Percentiles rank a stretch among this genome's conserved stretches.
Conservation (phyloP, 2,113 vertebrate species). For the Naja naja region DNA sequence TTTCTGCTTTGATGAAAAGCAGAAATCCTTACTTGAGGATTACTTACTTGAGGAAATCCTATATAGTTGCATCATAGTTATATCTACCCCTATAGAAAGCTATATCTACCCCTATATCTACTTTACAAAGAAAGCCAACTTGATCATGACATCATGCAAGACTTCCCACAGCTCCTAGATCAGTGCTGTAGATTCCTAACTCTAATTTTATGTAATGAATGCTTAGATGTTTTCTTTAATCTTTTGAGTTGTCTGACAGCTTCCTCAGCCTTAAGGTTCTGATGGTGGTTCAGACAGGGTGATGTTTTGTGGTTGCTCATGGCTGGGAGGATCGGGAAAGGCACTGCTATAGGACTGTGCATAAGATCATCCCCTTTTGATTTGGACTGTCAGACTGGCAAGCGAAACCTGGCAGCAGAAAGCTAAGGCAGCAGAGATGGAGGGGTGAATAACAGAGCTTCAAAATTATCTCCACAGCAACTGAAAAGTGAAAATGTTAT, state of each 20-base stretch:
- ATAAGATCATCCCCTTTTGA: not conserved
- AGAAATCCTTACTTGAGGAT: not conserved
- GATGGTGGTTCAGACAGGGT: constrained; percentile 36
- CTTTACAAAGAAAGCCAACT: not conserved
- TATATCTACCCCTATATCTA: not conserved
- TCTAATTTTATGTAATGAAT: constrained; percentile 25
- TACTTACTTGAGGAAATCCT: not conserved
- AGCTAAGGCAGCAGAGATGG: not conserved
- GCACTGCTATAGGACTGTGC: not conserved
- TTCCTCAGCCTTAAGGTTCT: constrained; percentile 6
- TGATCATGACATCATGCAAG: not conserved
- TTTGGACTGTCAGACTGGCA: not conserved
- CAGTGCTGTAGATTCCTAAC: not conserved
- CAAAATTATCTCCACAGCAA: not conserved
- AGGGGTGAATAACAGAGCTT: not conserved
- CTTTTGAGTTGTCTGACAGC: not conserved
- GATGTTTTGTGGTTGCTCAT: not conserved
- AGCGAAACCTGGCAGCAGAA: not conserved
- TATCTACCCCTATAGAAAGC: too few species aligned
- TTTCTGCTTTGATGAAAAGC: not conserved
- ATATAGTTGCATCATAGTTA: not conserved
- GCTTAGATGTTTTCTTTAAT: not conserved
- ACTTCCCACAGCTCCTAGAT: not conserved
- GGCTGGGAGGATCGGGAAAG: not conserved
- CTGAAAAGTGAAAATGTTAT: not conserved